Evolutionary conservation across 2,797 vertebrate species (phyloP), one percentile per base, ranked within the genome.

Genomic region (Leptatherina wallacei): DNA sequence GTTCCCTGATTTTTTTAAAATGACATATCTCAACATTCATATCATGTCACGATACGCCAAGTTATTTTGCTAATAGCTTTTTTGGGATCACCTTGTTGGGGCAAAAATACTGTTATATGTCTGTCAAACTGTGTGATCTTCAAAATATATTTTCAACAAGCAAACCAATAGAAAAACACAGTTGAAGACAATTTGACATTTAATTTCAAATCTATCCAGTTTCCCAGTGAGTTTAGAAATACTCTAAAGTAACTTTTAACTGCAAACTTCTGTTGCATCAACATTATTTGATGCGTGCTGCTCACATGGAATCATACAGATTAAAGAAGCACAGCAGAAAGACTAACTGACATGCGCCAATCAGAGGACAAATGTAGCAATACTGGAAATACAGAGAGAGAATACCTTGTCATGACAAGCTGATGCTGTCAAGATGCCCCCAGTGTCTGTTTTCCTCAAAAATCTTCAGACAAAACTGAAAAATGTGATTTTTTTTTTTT

Each of bases 341-440:
- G 24, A 33, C 32, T 29, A 66, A 33, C 27, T 55, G 36, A n/a
- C 12, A 51, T 55, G 38, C 38, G 49, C 12, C 51, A 4, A 64
- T 69, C 55, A 64, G 42, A 32, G 36, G 9, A 59, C 27, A 0
- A 66, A 70, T 56, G 63, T 40, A 13, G 12, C 52, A 20, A 47
- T 63, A 44, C 2, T 24, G 36, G 16, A 69, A 72, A 71, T 22
- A 42, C 11, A 18, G 56, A 20, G 12, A 3, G 44, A 54, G 3
- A 33, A 47, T 16, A 8, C n/a, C 51, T 59, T 12, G 29, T 65
- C 14, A 56, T 70, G 66, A 55, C 5, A 61, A 65, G 55, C 2
- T 66, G 63, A 29, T 18, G 4, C 10, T 63, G 65, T 65, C 24
- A 58, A 27, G 24, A 44, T 18, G 38, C 24, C 72, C 30, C 10